Percentiles rank a stretch among this genome's conserved stretches.
Conservation (phyloP, 2,113 vertebrate genomes). For the Silurus asotus region DNA sequence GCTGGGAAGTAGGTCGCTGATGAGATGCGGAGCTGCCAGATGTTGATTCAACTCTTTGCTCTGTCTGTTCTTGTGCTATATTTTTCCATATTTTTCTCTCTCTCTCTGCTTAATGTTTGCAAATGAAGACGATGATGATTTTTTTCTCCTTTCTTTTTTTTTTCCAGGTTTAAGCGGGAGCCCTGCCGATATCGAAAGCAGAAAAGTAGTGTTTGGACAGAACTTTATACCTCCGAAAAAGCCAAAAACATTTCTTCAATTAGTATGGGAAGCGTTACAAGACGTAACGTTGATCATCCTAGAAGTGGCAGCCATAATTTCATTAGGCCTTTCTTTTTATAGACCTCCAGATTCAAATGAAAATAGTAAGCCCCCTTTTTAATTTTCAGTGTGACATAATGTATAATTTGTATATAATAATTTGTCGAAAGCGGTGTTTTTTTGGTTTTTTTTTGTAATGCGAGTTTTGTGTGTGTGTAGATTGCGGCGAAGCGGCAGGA, state of each 20-base stretch:
- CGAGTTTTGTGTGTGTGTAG: constrained; percentile 68
- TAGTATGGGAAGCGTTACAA: constrained; percentile 99
- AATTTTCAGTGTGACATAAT: not conserved
- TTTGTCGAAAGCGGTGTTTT: not conserved
- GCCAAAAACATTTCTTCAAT: constrained; percentile 99
- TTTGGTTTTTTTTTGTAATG: not conserved
- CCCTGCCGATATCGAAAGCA: constrained; percentile 92
- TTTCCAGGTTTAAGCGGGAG: constrained; percentile 91
- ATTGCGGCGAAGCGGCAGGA: constrained; percentile 84
- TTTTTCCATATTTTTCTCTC: not conserved
- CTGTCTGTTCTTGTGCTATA: not conserved
- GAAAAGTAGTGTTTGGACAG: constrained; percentile 91
- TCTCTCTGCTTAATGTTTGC: not conserved
- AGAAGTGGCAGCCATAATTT: constrained; percentile 99
- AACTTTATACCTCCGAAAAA: constrained; percentile 99
- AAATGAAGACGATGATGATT: not conserved
- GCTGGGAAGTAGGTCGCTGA: not conserved
- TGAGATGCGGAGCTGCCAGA: not conserved
- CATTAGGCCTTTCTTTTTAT: constrained; percentile 99
- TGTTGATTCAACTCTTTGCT: not conserved
- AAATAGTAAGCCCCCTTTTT: constrained; percentile 77
- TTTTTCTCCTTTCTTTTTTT: constrained; percentile 29
- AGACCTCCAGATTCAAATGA: constrained; percentile 87
- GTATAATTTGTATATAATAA: no score
- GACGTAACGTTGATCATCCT: constrained; percentile 99